These are phyloP conservation scores for Ormyrus pomaceus DNA, from an alignment of 2,888 invertebrate species.

Conservation along the genomic window DNA sequence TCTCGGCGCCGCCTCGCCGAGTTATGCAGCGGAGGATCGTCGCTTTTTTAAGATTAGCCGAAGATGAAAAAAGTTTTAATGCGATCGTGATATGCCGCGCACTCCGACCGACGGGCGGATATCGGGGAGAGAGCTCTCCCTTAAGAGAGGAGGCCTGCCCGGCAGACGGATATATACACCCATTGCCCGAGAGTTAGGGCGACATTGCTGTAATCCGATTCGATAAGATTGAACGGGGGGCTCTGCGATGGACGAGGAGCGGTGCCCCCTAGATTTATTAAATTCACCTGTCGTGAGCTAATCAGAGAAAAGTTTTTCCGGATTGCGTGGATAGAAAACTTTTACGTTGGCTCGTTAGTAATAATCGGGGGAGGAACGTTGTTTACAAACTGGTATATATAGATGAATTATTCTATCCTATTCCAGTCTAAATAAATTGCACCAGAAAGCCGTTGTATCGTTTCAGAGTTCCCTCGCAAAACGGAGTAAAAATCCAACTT, in stretches of 20 bases:
- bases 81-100: constrained; percentile 52
- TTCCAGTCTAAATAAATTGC: no score
- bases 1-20: neutral
- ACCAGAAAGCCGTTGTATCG: no score
- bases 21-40: constrained; percentile 47
- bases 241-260: neutral
- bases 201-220: constrained; percentile 33
- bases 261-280: constrained; percentile 43
- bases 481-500: no score
- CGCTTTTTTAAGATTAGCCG: constrained; percentile 73
- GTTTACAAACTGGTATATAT: no score
- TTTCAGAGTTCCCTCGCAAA: no score
- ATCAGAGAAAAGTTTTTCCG: constrained; percentile 24
- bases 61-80: constrained; percentile 76
- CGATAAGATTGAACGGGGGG: constrained; percentile 25
- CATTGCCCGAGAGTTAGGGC: constrained; percentile 40
- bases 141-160: neutral
- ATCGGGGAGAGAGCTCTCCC: constrained; percentile 31
- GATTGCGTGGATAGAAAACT: neutral
- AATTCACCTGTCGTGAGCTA: constrained; percentile 43
- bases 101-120: neutral
- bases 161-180: neutral
- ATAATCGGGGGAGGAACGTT: no score
- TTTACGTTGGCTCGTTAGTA: no score
- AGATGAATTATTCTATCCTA: no score